phyloP scores from a whole-genome alignment of 2,888 invertebrate species.

The Harpalus rubripes region DNA sequence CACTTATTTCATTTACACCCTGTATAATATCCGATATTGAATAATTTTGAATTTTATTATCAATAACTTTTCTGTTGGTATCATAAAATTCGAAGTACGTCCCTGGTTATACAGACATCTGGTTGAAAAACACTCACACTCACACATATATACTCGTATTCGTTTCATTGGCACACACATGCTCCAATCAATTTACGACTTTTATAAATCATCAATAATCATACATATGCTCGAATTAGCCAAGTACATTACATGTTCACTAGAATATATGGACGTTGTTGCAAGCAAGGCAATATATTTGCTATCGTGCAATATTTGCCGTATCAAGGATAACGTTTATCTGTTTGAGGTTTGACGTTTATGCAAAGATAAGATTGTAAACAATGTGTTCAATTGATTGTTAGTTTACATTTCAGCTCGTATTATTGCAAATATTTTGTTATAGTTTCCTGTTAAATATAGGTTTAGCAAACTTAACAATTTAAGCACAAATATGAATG shows the following conservation, averaged over 20 bases:
- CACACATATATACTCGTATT: background rate
- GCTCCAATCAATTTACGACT: conserved; percentile 22
- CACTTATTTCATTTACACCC: no score
- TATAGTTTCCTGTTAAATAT: background rate
- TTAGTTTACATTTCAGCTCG: background rate
- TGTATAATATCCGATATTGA: no score
- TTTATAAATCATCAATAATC: conserved; percentile 25
- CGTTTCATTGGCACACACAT: background rate
- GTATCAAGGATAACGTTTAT: background rate
- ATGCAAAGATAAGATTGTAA: background rate
- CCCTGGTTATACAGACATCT: background rate
- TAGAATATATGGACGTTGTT: background rate
- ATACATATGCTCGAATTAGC: conserved; percentile 9
- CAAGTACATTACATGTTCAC: background rate
- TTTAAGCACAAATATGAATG: background rate
- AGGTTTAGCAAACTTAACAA: background rate
- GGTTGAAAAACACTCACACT: background rate
- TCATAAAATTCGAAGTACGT: background rate
- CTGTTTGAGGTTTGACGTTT: background rate
- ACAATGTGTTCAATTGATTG: background rate
- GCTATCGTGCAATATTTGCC: background rate
- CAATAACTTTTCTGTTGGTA: no score
- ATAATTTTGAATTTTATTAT: no score
- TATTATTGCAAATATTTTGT: background rate
- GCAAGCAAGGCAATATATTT: background rate